These are phyloP conservation scores for Rhaphigaster nebulosa DNA, from an alignment of 2,888 invertebrate genomes.

Conservation along the genomic window DNA sequence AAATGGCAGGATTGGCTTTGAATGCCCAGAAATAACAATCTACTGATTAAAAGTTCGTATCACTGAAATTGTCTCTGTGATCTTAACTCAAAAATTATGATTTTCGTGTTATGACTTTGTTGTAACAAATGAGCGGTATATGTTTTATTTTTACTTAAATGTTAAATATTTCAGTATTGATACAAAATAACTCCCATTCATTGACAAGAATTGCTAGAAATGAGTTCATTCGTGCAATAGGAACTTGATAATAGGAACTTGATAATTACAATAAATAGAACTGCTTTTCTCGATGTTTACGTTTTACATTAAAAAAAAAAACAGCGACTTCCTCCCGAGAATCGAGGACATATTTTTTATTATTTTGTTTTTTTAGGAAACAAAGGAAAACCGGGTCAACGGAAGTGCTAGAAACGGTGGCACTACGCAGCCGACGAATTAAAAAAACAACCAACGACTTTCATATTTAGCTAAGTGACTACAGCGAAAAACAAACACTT, in stretches of 20 bases:
- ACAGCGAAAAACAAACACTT: not conserved
- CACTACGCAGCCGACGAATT: not conserved
- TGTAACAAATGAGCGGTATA: too few relatives aligned
- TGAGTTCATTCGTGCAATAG: too few relatives aligned
- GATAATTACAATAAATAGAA: not conserved
- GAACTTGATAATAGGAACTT: not conserved
- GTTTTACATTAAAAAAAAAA: not conserved
- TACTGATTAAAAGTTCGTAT: too few relatives aligned
- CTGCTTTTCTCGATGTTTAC: not conserved
- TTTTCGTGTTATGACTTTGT: too few relatives aligned
- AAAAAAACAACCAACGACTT: not conserved
- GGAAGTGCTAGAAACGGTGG: not conserved
- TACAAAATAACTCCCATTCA: too few relatives aligned
- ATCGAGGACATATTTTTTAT: conserved; percentile 20
- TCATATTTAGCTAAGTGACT: conserved; percentile 11
- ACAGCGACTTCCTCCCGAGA: not conserved
- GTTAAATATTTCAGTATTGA: too few relatives aligned
- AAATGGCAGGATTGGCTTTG: too few relatives aligned
- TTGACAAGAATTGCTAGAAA: not conserved
- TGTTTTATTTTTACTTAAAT: too few relatives aligned
- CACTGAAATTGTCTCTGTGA: too few relatives aligned
- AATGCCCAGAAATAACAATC: too few relatives aligned
- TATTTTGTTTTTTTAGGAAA: not conserved
- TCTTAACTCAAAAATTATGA: too few relatives aligned
- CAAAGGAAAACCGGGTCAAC: not conserved